These are phyloP conservation scores for Diorhabda sublineata DNA, from an alignment of 1,140 invertebrate species.

Conservation along the genomic window DNA sequence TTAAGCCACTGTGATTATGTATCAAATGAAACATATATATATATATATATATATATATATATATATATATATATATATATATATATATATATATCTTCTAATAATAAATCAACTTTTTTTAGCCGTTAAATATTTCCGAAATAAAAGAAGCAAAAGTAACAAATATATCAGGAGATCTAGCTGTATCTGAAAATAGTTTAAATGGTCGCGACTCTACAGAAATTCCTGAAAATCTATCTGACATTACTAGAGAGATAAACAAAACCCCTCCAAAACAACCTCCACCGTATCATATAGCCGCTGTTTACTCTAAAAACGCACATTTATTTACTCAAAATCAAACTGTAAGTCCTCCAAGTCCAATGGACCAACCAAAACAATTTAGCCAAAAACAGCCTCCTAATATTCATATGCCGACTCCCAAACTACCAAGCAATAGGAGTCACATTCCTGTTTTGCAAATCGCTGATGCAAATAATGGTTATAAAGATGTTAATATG, in stretches of 20 bases:
- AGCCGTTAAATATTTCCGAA: conserved; percentile 33
- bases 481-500: neutral
- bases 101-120: neutral
- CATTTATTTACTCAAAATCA: conserved; percentile 39
- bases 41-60: too few species aligned
- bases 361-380: conserved; percentile 41
- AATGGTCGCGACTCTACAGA: conserved; percentile 28
- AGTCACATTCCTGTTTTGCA: conserved; percentile 21
- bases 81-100: too few species aligned
- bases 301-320: conserved; percentile 63
- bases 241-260: conserved; percentile 18
- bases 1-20: too few species aligned
- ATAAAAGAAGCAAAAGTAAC: conserved; percentile 47
- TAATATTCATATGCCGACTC: conserved; percentile 41
- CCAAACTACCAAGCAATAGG: conserved; percentile 32
- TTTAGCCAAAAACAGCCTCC: conserved; percentile 43
- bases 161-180: conserved; percentile 35
- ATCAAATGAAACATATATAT: too few species aligned
- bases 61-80: too few species aligned
- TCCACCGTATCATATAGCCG: conserved; percentile 67
- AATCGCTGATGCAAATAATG: conserved; percentile 19
- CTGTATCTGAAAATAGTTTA: conserved; percentile 26
- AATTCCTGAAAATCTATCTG: conserved; percentile 23
- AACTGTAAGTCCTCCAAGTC: conserved; percentile 30
- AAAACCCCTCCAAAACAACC: conserved; percentile 47